Evolutionary conservation across 2,113 vertebrate genomes (phyloP).

Genomic region (Sialia sialis): DNA sequence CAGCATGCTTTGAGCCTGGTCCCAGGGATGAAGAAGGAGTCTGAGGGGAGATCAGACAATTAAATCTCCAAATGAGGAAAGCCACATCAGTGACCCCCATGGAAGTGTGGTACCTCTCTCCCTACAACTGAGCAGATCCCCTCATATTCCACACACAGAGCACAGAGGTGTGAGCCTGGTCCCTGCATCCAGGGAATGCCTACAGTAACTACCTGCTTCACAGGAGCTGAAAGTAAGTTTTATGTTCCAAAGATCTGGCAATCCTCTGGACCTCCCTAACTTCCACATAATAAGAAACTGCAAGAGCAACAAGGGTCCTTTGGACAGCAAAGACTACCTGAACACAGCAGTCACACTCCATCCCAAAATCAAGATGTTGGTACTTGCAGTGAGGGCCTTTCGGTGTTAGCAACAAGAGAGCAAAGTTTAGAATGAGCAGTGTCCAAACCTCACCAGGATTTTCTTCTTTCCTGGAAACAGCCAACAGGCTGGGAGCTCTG

Average conservation of each 20-base stretch:
- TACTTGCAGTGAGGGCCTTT: neutral
- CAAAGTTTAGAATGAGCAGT: neutral
- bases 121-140: neutral
- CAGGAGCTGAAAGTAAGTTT: neutral
- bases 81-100: neutral
- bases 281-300: neutral
- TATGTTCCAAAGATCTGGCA: neutral
- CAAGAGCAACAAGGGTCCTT: neutral
- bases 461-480: neutral
- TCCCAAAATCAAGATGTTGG: neutral
- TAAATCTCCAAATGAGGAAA: neutral
- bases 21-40: neutral
- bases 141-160: rapidly evolving
- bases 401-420: neutral
- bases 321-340: neutral
- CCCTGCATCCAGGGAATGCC: rapidly evolving
- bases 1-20: neutral
- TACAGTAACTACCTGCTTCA: neutral
- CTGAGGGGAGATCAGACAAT: neutral
- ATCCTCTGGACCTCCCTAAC: neutral
- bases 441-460: neutral
- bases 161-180: neutral
- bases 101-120: neutral
- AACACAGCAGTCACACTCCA: neutral
- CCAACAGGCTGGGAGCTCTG: neutral